These are phyloP conservation scores for Gadopsis bispinosus DNA, from an alignment of 2,797 vertebrate species.

Conservation along the genomic window DNA sequence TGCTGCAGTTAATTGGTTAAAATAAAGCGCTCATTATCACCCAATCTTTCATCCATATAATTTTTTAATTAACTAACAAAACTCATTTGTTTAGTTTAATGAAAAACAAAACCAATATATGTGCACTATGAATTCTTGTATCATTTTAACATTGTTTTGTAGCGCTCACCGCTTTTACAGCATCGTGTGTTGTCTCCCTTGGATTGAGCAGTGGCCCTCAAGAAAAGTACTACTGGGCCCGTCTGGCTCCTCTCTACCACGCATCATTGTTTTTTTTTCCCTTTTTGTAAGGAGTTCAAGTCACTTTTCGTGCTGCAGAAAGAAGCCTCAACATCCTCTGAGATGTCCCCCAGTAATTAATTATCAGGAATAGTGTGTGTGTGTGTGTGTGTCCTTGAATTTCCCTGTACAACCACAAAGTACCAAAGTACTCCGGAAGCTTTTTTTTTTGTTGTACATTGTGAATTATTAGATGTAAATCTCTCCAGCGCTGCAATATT, in stretches of 20 bases:
- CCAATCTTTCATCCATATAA: background rate
- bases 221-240: background rate
- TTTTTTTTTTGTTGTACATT: slow-evolving; percentile 3
- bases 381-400: background rate
- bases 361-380: slow-evolving; percentile 8
- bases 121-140: background rate
- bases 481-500: slow-evolving; percentile 16
- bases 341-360: slow-evolving; percentile 11
- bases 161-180: background rate
- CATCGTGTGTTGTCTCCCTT: background rate
- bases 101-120: background rate
- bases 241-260: background rate
- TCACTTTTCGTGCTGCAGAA: slow-evolving; percentile 2
- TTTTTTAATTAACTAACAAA: background rate
- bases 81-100: background rate
- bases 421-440: background rate
- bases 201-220: background rate
- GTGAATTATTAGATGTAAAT: slow-evolving; percentile 46
- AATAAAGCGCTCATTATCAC: background rate
- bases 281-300: slow-evolving; percentile 5
- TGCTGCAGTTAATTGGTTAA: background rate
- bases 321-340: slow-evolving; percentile 7
- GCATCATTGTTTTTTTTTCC: background rate
- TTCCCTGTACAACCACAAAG: background rate
- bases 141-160: background rate